phyloP scores from a whole-genome alignment of 2,797 vertebrate species.

The Rhynchonycteris naso region DNA sequence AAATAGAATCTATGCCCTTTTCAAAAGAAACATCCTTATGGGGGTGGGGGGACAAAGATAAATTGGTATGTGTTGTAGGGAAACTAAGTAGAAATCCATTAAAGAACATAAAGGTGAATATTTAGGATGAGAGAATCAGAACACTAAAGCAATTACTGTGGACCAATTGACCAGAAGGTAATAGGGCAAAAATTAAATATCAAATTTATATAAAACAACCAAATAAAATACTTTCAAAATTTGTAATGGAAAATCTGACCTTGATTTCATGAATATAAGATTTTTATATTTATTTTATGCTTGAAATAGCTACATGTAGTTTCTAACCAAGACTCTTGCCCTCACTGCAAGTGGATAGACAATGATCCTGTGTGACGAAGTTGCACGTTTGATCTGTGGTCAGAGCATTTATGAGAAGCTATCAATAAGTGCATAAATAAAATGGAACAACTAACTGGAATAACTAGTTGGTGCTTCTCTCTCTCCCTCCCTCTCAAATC shows the following conservation, averaged over 20 bases:
- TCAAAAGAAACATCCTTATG: background rate
- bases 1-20: background rate
- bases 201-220: background rate
- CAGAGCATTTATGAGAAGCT: too few relatives aligned
- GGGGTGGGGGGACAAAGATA: too few relatives aligned
- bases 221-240: background rate
- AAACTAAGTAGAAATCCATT: background rate
- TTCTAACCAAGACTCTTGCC: background rate
- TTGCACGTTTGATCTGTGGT: too few relatives aligned
- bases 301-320: background rate
- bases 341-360: too few relatives aligned
- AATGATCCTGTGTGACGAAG: too few relatives aligned
- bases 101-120: background rate
- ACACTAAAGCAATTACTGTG: background rate
- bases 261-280: background rate
- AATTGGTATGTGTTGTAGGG: background rate
- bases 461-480: too few relatives aligned
- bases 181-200: background rate
- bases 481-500: too few relatives aligned
- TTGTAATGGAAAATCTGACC: background rate
- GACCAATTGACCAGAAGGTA: background rate
- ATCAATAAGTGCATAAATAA: too few relatives aligned
- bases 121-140: background rate
- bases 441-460: too few relatives aligned
- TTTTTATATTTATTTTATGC: slow-evolving; percentile 18